Conservation (phyloP, 2,797 vertebrate species). For the Eospalax fontanierii region DNA sequence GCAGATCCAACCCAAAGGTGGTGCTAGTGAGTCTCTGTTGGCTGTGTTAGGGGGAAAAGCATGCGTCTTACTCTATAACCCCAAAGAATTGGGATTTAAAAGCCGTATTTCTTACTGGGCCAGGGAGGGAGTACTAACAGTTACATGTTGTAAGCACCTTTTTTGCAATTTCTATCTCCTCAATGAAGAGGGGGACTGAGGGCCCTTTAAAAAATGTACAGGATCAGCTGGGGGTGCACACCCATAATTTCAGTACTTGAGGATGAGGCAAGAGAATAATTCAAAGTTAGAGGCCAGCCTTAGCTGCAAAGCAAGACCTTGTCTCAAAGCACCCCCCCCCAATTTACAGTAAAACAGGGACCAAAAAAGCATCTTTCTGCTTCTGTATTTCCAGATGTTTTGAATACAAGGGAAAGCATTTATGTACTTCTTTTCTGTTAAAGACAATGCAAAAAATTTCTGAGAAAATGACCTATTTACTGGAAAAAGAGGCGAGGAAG, state of each 20-base stretch:
- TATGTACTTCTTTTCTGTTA: background rate
- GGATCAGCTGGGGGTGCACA: background rate
- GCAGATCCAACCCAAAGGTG: background rate
- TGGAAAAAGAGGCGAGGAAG: background rate
- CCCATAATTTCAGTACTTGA: background rate
- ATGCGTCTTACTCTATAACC: background rate
- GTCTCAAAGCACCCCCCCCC: background rate
- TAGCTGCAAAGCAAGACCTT: background rate
- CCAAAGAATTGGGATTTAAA: background rate
- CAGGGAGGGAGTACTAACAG: background rate
- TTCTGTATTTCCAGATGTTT: background rate
- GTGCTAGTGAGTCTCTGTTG: background rate
- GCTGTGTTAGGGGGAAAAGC: background rate
- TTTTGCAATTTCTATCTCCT: conserved; percentile 1
- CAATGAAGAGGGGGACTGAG: background rate
- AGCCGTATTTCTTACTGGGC: background rate
- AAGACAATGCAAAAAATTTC: background rate
- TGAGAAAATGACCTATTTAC: background rate
- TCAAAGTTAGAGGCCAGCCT: background rate
- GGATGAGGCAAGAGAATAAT: background rate
- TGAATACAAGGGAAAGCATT: background rate
- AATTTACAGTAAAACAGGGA: background rate
- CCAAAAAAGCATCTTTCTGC: background rate
- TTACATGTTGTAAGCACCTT: background rate
- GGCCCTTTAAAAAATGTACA: background rate